phyloP scores from a whole-genome alignment of 2,888 invertebrate genomes.

The Fragum fragum region DNA sequence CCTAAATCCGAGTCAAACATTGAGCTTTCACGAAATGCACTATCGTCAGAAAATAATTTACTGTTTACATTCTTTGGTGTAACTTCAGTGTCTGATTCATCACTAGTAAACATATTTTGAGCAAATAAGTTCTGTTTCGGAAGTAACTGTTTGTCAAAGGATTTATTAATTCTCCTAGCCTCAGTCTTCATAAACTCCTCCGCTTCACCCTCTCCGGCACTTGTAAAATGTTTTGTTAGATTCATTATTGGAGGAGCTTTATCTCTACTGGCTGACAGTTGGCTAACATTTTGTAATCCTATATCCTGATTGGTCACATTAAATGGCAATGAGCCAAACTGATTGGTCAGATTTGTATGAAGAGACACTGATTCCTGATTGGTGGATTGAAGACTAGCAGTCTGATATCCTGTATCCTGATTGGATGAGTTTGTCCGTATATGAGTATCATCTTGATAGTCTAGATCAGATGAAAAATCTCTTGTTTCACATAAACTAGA shows the following conservation, averaged over 20 bases:
- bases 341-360: constrained; percentile 76
- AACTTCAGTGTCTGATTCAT: constrained; percentile 47
- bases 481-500: constrained; percentile 69
- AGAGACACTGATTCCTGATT: constrained; percentile 75
- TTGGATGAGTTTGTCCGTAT: constrained; percentile 72
- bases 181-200: constrained; percentile 24
- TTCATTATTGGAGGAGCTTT: constrained; percentile 55
- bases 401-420: constrained; percentile 85
- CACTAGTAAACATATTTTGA: constrained; percentile 43
- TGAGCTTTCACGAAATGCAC: constrained; percentile 62
- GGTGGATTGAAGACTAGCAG: constrained; percentile 81
- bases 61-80: constrained; percentile 45
- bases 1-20: constrained; percentile 33
- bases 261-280: constrained; percentile 42
- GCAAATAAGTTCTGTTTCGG: constrained; percentile 51
- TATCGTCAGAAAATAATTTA: constrained; percentile 54
- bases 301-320: constrained; percentile 68
- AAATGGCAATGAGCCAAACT: constrained; percentile 75
- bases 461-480: constrained; percentile 72
- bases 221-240: constrained; percentile 50
- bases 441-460: constrained; percentile 68
- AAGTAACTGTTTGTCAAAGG: constrained; percentile 40
- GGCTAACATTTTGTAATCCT: constrained; percentile 41
- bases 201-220: constrained; percentile 33
- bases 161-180: constrained; percentile 8